Percentiles rank a stretch among this genome's conserved stretches.
Conservation (phyloP, 2,888 invertebrate genomes). For the Eueremaeus valkanovi region DNA sequence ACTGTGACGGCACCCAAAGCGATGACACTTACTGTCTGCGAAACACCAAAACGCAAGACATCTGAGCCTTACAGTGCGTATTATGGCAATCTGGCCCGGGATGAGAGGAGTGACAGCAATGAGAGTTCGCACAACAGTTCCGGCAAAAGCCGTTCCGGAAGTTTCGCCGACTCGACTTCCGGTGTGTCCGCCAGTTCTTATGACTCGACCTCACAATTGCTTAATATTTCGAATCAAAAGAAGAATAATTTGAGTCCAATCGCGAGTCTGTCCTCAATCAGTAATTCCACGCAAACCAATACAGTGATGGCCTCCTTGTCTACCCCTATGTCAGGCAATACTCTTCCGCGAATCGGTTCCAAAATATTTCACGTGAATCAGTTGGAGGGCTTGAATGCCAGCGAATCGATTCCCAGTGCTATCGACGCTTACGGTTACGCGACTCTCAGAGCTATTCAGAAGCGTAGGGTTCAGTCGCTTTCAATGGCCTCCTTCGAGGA, state of each 20-base stretch:
- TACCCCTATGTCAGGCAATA: background rate
- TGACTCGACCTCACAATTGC: conserved; percentile 58
- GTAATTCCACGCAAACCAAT: conserved; percentile 46
- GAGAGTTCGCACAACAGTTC: conserved; percentile 47
- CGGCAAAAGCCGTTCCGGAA: conserved; percentile 56
- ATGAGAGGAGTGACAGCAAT: conserved; percentile 49
- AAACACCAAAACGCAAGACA: conserved; percentile 21
- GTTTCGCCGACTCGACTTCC: conserved; percentile 67
- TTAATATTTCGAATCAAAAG: conserved; percentile 62
- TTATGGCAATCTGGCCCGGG: conserved; percentile 33
- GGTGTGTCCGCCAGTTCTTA: conserved; percentile 65
- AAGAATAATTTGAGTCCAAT: conserved; percentile 75
- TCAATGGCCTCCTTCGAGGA: conserved; percentile 30
- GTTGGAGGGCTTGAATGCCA: background rate
- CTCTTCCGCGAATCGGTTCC: background rate
- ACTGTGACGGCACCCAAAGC: background rate
- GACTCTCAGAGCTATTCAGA: conserved; percentile 52
- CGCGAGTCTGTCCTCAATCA: conserved; percentile 67
- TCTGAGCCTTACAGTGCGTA: conserved; percentile 14
- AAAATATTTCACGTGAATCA: background rate
- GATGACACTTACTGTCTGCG: conserved; percentile 21
- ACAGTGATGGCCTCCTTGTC: background rate
- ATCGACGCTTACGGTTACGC: conserved; percentile 53
- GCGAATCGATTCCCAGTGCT: conserved; percentile 49
- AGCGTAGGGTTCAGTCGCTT: conserved; percentile 48